These are phyloP conservation scores for Maconellicoccus hirsutus DNA, from an alignment of 1,140 invertebrate genomes.

Conservation along the genomic window DNA sequence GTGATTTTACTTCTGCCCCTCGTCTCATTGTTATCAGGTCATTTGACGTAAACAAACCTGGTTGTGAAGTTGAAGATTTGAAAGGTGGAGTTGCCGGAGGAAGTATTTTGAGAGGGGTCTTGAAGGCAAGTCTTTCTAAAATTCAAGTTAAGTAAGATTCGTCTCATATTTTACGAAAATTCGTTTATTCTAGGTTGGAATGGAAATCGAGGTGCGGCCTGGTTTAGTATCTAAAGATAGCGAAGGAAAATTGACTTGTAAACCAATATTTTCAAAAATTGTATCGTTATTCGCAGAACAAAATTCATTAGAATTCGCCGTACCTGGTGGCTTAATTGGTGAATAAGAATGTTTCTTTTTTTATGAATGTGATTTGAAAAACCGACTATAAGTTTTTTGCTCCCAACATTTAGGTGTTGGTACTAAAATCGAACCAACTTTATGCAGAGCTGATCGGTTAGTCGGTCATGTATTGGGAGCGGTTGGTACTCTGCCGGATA, in stretches of 20 bases:
- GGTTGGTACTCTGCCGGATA: conserved; percentile 89
- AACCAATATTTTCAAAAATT: conserved; percentile 92
- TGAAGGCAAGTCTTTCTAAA: conserved; percentile 54
- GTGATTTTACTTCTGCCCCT: conserved; percentile 93
- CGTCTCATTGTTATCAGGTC: conserved; percentile 96
- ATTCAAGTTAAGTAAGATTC: not conserved
- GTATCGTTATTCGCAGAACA: conserved; percentile 98
- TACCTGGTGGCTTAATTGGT: conserved; percentile 95
- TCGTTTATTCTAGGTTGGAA: conserved; percentile 49
- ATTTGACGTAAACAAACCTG: conserved; percentile 99
- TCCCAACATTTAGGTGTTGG: conserved; percentile 83
- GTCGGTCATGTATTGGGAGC: conserved; percentile 98
- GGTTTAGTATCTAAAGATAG: conserved; percentile 92
- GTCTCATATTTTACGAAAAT: conserved; percentile 21
- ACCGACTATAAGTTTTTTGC: conserved; percentile 21
- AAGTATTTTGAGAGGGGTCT: conserved; percentile 88
- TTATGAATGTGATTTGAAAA: not conserved
- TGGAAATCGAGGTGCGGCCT: conserved; percentile 85
- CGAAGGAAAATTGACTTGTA: conserved; percentile 90
- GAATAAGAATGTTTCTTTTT: not conserved
- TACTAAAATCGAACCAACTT: conserved; percentile 96
- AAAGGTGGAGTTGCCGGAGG: conserved; percentile 98
- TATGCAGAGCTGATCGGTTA: conserved; percentile 93
- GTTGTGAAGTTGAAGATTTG: conserved; percentile 95
- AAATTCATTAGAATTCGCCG: conserved; percentile 96